Evolutionary conservation across 2,797 vertebrate species (phyloP), one percentile per base, ranked within the genome.

Genomic region (Yasuhikotakia modesta): DNA sequence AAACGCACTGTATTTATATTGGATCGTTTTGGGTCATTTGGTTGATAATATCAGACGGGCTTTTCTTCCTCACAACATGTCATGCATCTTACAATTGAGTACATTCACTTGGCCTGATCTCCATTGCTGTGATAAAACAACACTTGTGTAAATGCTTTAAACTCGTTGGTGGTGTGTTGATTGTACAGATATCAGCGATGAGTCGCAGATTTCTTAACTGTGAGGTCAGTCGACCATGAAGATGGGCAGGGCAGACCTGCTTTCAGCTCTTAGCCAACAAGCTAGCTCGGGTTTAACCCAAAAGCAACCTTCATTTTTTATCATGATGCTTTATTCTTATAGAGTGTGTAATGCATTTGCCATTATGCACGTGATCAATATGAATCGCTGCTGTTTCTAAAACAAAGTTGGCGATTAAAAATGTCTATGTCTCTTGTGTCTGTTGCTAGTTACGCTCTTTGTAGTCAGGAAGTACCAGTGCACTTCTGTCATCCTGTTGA

Each of bases 221-320:
- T 66, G 45, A 53, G 55, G 55, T 52, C 30, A 70, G 75, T 70
- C 66, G 46, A 30, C 39, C 66, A 39, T 53, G 45, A 16, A 70
- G 32, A 64, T 78, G 76, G 76, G 66, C 76, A 43, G 76, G 74
- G 65, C 74, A 69, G 65, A 60, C 65, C 19, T 46, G 55, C 21
- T 2, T 69, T 35, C n/a, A 61, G 22, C 12, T 53, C 11, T 78
- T 78, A 70, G 76, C 76, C 46, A 17, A 12, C 60, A 45, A 65
- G 32, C 76, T 77, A 77, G 43, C 57, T 63, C 16, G 21, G 17
- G 57, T 76, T n/a, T 30, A 32, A 21, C 17, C 4, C 6, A 17
- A 46, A 55, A 30, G 4, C 22, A 45, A 11, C 16, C 21, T 4
- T 19, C 14, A 24, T 53, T 66, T 1, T 43, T 27, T n/a, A 45